These are phyloP conservation scores for Parauchenoglanis ngamensis DNA, from an alignment of 2,797 vertebrate genomes.

Conservation along the genomic window DNA sequence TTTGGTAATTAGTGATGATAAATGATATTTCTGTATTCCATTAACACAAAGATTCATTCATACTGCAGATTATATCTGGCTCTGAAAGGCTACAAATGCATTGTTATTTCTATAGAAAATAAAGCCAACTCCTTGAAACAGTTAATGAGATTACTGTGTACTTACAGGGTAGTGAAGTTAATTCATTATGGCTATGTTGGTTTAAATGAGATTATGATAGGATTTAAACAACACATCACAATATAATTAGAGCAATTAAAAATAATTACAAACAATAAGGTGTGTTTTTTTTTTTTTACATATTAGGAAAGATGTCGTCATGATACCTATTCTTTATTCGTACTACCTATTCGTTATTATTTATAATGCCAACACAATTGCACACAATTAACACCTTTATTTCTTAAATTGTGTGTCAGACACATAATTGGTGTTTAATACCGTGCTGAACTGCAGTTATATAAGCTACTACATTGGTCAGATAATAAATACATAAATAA, in stretches of 20 bases:
- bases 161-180: background rate
- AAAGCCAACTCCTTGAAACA: slow-evolving; percentile 13
- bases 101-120: background rate
- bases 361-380: background rate
- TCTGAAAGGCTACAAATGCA: slow-evolving; percentile 1
- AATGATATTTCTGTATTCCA: slow-evolving; percentile 13
- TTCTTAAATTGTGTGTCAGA: no score
- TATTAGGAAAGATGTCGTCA: background rate
- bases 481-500: background rate
- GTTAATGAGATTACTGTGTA: slow-evolving; percentile 7
- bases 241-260: background rate
- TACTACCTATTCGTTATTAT: background rate
- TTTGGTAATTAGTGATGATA: slow-evolving; percentile 22
- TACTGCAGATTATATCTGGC: slow-evolving; percentile 4
- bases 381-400: background rate
- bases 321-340: background rate
- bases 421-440: background rate
- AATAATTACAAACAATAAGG: background rate
- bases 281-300: background rate
- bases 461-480: no score
- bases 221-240: slow-evolving; percentile 11
- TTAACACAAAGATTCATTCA: slow-evolving; percentile 17
- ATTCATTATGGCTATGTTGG: background rate
- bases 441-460: background rate
- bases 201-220: background rate